These are phyloP conservation scores for Cotesia typhae DNA, from an alignment of 1,140 invertebrate genomes.

Conservation along the genomic window DNA sequence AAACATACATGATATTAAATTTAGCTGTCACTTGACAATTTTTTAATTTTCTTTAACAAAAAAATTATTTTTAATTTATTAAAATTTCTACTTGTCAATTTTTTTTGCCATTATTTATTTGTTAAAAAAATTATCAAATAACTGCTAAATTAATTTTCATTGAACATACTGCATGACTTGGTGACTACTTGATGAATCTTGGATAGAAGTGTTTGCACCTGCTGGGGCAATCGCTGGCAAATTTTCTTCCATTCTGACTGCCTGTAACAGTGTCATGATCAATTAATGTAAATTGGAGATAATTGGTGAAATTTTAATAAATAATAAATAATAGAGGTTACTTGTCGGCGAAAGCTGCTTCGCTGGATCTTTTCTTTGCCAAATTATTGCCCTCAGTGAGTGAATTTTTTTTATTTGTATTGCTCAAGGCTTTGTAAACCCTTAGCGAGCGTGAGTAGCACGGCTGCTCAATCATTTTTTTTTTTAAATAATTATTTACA, in stretches of 20 bases:
- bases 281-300: background rate
- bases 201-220: constrained; percentile 3
- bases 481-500: no score
- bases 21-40: no score
- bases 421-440: constrained; percentile 17
- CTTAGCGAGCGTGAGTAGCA: constrained; percentile 9
- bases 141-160: background rate
- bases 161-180: constrained; percentile 24
- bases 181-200: constrained; percentile 26
- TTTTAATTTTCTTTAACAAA: no score
- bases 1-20: no score
- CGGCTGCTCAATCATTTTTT: no score
- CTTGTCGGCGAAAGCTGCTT: background rate
- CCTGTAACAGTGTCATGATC: constrained; percentile 6
- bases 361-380: background rate
- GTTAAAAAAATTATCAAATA: no score
- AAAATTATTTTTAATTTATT: no score
- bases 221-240: background rate
- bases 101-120: no score
- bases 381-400: background rate
- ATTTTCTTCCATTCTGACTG: constrained; percentile 20
- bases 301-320: background rate
- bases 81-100: no score
- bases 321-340: constrained; percentile 18
- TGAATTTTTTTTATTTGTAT: background rate